Conservation (phyloP, 2,797 vertebrate genomes). For the Pterois miles region DNA sequence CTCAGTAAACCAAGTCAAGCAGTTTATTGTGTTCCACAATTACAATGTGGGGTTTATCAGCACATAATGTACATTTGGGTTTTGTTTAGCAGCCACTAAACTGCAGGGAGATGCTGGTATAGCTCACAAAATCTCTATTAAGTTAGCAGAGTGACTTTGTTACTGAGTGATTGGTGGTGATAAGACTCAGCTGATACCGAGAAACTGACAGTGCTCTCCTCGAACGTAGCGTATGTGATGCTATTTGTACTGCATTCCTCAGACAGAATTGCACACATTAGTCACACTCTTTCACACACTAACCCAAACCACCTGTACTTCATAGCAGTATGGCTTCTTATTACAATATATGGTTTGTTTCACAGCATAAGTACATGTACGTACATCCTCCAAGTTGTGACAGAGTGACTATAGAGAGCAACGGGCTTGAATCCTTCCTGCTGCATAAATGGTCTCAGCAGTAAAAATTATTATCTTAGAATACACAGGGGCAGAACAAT, state of each 20-base stretch:
- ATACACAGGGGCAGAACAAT: constrained; percentile 53
- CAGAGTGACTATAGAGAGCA: neutral
- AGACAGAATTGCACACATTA: constrained; percentile 26
- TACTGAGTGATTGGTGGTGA: neutral
- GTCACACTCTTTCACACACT: constrained; percentile 36
- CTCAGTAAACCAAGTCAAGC: neutral
- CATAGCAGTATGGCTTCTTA: constrained; percentile 13
- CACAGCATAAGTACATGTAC: constrained; percentile 7
- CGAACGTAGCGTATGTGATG: neutral
- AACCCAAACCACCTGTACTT: constrained; percentile 47
- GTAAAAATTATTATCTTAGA: constrained; percentile 62
- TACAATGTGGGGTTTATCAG: constrained; percentile 16
- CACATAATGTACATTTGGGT: neutral
- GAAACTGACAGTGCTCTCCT: constrained; percentile 4
- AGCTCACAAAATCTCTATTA: constrained; percentile 17
- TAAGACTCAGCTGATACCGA: constrained; percentile 43
- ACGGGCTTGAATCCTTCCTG: constrained; percentile 28
- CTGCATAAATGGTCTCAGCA: constrained; percentile 49
- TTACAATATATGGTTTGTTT: constrained; percentile 35
- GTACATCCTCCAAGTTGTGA: constrained; percentile 1
- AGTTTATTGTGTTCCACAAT: constrained; percentile 5
- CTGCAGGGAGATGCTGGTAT: neutral
- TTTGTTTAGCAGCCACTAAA: constrained; percentile 6
- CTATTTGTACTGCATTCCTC: constrained; percentile 20
- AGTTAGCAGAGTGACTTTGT: constrained; percentile 21